These are phyloP conservation scores for Smutsia gigantea DNA, from an alignment of 2,797 vertebrate genomes.

Conservation along the genomic window DNA sequence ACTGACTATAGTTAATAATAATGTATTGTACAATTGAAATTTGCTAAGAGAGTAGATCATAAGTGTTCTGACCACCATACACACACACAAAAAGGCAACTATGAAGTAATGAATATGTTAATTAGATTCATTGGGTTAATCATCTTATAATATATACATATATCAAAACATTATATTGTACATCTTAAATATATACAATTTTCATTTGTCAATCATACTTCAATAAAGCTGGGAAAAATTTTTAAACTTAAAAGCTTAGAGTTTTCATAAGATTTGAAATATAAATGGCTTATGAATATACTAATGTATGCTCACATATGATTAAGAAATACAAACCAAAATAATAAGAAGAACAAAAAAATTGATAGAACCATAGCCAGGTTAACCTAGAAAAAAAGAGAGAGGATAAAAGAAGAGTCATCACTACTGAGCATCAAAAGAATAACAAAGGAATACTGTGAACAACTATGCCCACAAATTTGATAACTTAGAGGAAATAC, in stretches of 20 bases:
- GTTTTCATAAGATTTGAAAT: neutral
- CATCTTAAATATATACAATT: conserved; percentile 6
- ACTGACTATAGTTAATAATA: too few relatives aligned
- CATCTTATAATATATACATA: too few relatives aligned
- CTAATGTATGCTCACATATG: neutral
- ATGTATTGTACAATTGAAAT: too few relatives aligned
- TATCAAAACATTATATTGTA: neutral
- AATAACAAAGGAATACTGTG: neutral
- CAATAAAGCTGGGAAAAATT: neutral
- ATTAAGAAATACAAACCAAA: conserved; percentile 3
- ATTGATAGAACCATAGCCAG: neutral
- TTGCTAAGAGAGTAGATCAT: too few relatives aligned
- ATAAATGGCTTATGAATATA: conserved; percentile 19
- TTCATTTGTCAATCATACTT: neutral
- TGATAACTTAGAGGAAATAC: neutral
- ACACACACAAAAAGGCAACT: too few relatives aligned
- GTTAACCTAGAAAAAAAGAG: neutral
- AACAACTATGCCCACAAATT: neutral
- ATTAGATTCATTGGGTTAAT: too few relatives aligned
- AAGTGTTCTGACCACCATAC: too few relatives aligned
- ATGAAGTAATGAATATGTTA: too few relatives aligned
- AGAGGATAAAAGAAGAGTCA: neutral
- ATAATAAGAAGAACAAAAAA: neutral
- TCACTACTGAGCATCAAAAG: neutral
- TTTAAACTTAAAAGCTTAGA: neutral